These are phyloP conservation scores for Pogoniulus pusillus DNA, from an alignment of 2,797 vertebrate genomes.

Conservation along the genomic window DNA sequence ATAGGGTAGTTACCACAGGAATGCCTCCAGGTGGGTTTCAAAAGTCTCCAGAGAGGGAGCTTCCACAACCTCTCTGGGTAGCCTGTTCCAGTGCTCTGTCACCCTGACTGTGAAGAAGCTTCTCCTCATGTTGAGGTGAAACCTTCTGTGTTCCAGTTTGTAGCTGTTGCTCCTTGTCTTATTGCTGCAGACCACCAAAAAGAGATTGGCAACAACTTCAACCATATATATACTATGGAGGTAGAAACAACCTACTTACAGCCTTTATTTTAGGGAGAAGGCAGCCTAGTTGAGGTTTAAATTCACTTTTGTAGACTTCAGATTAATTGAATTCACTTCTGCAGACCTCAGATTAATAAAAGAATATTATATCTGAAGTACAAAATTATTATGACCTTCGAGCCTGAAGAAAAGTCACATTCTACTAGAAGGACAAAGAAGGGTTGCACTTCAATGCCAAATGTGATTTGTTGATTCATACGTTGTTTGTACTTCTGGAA, in stretches of 20 bases:
- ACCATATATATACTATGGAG: background rate
- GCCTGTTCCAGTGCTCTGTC: too few species aligned
- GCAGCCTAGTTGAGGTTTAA: background rate
- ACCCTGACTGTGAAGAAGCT: too few species aligned
- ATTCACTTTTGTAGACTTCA: background rate
- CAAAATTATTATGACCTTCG: background rate
- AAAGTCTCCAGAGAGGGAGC: too few species aligned
- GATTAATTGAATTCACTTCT: background rate
- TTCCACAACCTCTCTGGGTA: too few species aligned
- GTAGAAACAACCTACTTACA: background rate
- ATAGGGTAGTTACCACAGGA: too few species aligned
- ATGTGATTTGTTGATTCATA: background rate
- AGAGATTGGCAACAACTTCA: too few species aligned
- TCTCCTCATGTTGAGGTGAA: too few species aligned
- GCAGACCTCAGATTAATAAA: background rate
- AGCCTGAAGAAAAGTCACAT: background rate
- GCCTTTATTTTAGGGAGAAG: background rate
- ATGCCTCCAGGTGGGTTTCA: too few species aligned
- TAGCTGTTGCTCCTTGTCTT: too few species aligned
- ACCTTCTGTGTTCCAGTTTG: too few species aligned
- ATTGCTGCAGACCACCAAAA: too few species aligned
- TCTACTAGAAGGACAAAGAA: background rate
- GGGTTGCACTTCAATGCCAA: background rate
- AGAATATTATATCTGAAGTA: background rate
- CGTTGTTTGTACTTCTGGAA: background rate